phyloP scores from a whole-genome alignment of 92 coral and sea anemone species.

The Zoanthus solanderi region DNA sequence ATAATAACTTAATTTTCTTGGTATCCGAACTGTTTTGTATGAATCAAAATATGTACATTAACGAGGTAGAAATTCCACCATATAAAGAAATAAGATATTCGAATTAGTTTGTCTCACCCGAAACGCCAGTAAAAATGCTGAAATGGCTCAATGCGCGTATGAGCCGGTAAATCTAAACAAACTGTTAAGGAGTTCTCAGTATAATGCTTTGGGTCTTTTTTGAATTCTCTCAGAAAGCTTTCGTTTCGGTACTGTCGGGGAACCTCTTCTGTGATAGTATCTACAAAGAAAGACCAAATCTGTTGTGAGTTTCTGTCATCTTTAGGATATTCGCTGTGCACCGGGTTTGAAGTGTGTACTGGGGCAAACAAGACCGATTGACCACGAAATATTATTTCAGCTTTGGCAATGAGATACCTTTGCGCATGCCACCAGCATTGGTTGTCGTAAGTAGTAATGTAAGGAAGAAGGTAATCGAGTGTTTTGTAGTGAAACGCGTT shows the following conservation, averaged over 20 bases:
- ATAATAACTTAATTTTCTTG: too few relatives aligned
- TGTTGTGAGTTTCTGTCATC: constrained; percentile 39
- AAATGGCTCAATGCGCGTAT: constrained; percentile 46
- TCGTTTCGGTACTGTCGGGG: constrained; percentile 28
- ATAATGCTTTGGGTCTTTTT: constrained; percentile 34
- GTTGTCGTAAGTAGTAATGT: constrained; percentile 47
- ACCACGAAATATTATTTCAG: constrained; percentile 61
- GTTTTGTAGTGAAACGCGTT: constrained; percentile 59
- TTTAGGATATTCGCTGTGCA: constrained; percentile 54
- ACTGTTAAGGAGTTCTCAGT: constrained; percentile 51
- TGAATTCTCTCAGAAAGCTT: constrained; percentile 32
- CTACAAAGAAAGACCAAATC: constrained; percentile 56
- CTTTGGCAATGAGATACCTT: constrained; percentile 50
- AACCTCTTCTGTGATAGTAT: background rate
- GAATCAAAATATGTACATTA: too few relatives aligned
- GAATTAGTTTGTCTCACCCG: background rate
- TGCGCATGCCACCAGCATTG: constrained; percentile 63
- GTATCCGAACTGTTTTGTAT: too few relatives aligned
- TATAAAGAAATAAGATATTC: too few relatives aligned
- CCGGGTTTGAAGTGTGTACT: constrained; percentile 18
- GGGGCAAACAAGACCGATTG: constrained; percentile 54
- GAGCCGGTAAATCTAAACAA: constrained; percentile 44
- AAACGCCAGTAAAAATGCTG: constrained; percentile 35
- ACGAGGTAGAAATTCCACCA: too few relatives aligned
- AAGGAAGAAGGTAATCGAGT: constrained; percentile 49